A percentile compares a stretch with the other conserved stretches of the same genome.
Evolutionary conservation across 2,113 vertebrate species (phyloP).

Genomic region (Syrrhaptes paradoxus): DNA sequence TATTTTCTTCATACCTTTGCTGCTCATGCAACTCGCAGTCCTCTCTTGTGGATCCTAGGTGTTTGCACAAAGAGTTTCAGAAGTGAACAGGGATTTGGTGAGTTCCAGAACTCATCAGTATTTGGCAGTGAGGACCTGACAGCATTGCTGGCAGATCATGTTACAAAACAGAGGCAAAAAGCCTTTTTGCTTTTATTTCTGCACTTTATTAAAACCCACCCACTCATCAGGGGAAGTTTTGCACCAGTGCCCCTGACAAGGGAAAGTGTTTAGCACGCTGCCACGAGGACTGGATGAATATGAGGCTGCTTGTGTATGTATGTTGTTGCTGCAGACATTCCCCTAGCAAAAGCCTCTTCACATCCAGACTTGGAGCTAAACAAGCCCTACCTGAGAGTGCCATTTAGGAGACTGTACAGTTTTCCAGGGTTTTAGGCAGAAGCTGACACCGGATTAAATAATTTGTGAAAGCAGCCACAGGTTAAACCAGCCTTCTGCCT

Average conservation of each 20-base stretch:
- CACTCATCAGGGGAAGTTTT: not conserved
- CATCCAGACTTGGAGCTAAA: not conserved
- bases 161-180: conserved; percentile 15
- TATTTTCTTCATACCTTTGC: not conserved
- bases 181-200: not conserved
- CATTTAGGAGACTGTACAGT: not conserved
- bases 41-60: not conserved
- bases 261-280: not conserved
- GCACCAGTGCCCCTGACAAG: not conserved
- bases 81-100: not conserved
- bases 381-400: not conserved
- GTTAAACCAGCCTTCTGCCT: not conserved
- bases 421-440: not conserved
- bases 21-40: not conserved
- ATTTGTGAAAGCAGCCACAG: not conserved
- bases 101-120: not conserved
- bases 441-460: not conserved
- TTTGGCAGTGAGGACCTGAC: not conserved
- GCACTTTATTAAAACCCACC: not conserved
- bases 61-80: not conserved
- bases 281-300: not conserved
- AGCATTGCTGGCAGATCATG: not conserved
- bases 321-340: not conserved
- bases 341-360: not conserved
- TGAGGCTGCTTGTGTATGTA: not conserved